Base-by-base conservation (phyloP, 2,113 vertebrate genomes). In the Phalacrocorax brasilianus region DNA sequence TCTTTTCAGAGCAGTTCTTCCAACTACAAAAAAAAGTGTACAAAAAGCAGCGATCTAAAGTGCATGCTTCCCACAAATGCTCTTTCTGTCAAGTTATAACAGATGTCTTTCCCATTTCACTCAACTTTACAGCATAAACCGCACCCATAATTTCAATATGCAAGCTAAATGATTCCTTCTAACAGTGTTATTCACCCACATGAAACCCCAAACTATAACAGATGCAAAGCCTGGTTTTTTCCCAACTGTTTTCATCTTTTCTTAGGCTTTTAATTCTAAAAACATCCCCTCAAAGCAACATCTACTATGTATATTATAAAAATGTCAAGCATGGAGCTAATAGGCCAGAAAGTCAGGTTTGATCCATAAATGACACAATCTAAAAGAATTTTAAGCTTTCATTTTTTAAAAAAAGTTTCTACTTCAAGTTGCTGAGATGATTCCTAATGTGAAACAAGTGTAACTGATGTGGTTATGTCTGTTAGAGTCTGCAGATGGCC, bases 151-250 rank as follows among this genome's bases (percentile, higher is more conserved):
- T 90, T 96, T 96, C 90, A 95, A 94, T 94, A 95, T 79, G 67
- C 85, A 93, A 93, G 88, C 42, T 79, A 85, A 90, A 91, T 93
- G 33, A 93, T 91, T 89, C 79, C 59, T 96, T 89, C 82, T 94
- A 96, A 87, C 95, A 93, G 50, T 94, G 92, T 90, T 96, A 94
- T 77, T 93, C 95, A 92, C 82, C 85, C 92, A 93, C 92, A 90
- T 35, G 79, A 96, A 96, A 96, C 75, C 88, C 75, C 85, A 84
- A 95, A 96, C 67, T 91, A 16, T 61, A 95, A 90, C 85, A 97
- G 88, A 94, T 88, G 88, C 75, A 94, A 84, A 76, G 81, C 15
- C 78, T 97, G 72, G 87, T 95, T 96, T 89, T 85, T 72, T 62
- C 73, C 89, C 70, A 79, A 94, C 80, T 76, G 66, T 89, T 94